Base-by-base conservation (phyloP, 2,888 invertebrate genomes). In the Eurytoma californica region DNA sequence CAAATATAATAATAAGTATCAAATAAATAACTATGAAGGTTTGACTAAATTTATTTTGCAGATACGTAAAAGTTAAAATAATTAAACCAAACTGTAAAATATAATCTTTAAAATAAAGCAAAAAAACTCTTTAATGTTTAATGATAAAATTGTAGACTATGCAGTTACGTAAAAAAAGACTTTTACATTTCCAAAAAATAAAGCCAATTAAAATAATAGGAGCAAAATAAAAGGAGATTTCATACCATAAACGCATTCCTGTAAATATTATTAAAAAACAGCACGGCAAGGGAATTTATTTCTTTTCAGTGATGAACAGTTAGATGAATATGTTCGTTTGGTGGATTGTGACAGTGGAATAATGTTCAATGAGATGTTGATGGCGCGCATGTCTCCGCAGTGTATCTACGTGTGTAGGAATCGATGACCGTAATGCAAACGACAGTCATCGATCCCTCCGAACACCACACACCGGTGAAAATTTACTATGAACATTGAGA, bases 281-380 rank as follows among this genome's bases (percentile, higher is more conserved):
- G 81, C 81, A 81, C 81, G 69, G 76, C 81, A 81, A 81, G 79
- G 81, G 81, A 73, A 79, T 73, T 77, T 73, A 60, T 74, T 67
- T 66, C 74, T 72, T 67, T 66, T 67, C 16, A 58, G 65, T 65
- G 65, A 74, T 73, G 63, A 63, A 55, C 24, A 53, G 69, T 66
- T 24, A 69, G 49, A 67, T 79, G 63, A 69, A 76, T 39, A 47
- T 70, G 77, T 66, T 67, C 20, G 77, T 80, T 73, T 61, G 47
- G 5, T 80, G 69, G 66, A 80, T 66, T 77, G 66, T 73, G 14
- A 77, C 65, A 28, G 72, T 76, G 77, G 70, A 77, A 73, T 66
- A 55, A 72, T 76, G 61, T 76, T 75, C 72, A 76, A 58, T 76
- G 72, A 76, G 12, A 63, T 75, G 72, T 70, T 66, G 73, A 72